phyloP scores from a whole-genome alignment of 1,140 invertebrate genomes.

The Ceratina australensis region DNA sequence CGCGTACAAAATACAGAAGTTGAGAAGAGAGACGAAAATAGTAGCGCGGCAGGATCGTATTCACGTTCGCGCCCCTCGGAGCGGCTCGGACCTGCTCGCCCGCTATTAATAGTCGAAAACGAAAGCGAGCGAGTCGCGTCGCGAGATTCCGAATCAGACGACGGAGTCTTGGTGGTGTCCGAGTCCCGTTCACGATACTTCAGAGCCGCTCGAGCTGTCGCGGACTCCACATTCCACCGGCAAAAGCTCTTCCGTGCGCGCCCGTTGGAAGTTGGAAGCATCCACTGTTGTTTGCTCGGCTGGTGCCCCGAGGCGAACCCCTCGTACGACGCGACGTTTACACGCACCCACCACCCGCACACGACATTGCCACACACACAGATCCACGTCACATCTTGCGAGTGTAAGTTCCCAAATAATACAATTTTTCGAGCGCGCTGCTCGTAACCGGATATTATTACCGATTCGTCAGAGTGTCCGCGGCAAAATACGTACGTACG shows the following conservation, averaged over 20 bases:
- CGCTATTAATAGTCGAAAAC: slow-evolving; percentile 67
- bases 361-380: slow-evolving; percentile 23
- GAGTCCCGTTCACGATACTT: slow-evolving; percentile 60
- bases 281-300: slow-evolving; percentile 49
- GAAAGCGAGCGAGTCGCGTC: slow-evolving; percentile 36
- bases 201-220: slow-evolving; percentile 80
- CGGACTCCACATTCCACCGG: slow-evolving; percentile 82
- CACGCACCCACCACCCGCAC: slow-evolving; percentile 16
- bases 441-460: no score
- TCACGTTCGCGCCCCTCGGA: slow-evolving; percentile 62
- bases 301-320: slow-evolving; percentile 57
- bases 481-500: no score
- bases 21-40: slow-evolving; percentile 65
- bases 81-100: slow-evolving; percentile 46
- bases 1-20: slow-evolving; percentile 11
- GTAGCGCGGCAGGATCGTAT: slow-evolving; percentile 70
- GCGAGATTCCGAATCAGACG: slow-evolving; percentile 10
- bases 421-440: slow-evolving; percentile 11
- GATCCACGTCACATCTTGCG: slow-evolving; percentile 50
- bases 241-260: slow-evolving; percentile 69
- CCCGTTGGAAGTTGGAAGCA: slow-evolving; percentile 42
- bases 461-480: no score
- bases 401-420: slow-evolving; percentile 65
- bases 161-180: slow-evolving; percentile 54
- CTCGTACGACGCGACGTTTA: slow-evolving; percentile 30